Evolutionary conservation across 2,113 vertebrate species (phyloP).

Genomic region (Nothoprocta perdicaria): DNA sequence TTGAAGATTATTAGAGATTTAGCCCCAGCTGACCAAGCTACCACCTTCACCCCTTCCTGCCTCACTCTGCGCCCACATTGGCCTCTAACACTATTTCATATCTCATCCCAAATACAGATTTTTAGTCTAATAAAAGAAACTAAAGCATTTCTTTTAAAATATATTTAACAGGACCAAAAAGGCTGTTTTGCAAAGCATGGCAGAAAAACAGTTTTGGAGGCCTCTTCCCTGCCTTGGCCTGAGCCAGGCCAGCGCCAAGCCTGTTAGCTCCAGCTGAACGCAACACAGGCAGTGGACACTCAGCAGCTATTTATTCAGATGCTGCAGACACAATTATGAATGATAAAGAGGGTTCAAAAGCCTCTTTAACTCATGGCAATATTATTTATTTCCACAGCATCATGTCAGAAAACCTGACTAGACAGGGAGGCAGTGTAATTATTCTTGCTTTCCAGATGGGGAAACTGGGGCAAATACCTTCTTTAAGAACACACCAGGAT

Average conservation of each 20-base stretch:
- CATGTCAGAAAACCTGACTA: constrained; percentile 28
- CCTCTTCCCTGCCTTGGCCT: not conserved
- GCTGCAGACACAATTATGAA: constrained; percentile 15
- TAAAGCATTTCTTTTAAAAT: not conserved
- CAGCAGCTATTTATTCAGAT: constrained; percentile 33
- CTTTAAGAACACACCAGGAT: constrained; percentile 3
- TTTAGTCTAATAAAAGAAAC: not conserved
- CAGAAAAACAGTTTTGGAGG: not conserved
- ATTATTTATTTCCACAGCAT: constrained; percentile 36
- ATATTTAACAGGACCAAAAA: constrained; percentile 10
- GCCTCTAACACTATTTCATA: not conserved
- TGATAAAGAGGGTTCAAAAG: constrained; percentile 29
- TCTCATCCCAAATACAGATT: not conserved
- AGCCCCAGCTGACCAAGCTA: constrained; percentile 50
- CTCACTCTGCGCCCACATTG: constrained; percentile 20
- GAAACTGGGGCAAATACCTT: constrained; percentile 1
- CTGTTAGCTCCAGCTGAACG: constrained; percentile 12
- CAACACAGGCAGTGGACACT: constrained; percentile 13
- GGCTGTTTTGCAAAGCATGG: not conserved
- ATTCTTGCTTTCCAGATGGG: constrained; percentile 15
- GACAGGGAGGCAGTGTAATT: not conserved
- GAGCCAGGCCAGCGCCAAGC: constrained; percentile 16
- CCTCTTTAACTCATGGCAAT: constrained; percentile 14
- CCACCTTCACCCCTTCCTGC: constrained; percentile 46
- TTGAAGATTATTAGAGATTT: constrained; percentile 75